Conservation (phyloP, 2,797 vertebrate genomes). For the Sorex maritimensis region DNA sequence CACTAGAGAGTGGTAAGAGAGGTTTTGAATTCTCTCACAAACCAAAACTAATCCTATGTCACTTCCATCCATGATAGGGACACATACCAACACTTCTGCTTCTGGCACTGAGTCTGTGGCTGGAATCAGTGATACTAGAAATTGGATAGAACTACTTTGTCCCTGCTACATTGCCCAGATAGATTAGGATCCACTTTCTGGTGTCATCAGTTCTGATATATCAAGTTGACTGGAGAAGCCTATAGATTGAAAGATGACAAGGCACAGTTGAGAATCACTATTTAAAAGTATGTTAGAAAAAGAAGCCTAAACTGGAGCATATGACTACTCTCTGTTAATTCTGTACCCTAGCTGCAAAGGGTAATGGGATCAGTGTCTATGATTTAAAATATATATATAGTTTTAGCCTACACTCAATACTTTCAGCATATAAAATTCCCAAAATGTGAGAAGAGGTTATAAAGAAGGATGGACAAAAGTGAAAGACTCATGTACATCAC, state of each 20-base stretch:
- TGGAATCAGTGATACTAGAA: neutral
- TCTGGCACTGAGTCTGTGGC: neutral
- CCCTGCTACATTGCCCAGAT: neutral
- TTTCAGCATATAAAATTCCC: neutral
- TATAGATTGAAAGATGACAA: neutral
- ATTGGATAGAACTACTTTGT: neutral
- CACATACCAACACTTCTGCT: neutral
- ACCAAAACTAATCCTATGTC: neutral
- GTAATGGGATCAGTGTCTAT: neutral
- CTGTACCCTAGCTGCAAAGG: conserved; percentile 4
- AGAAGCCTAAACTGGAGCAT: neutral
- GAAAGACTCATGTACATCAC: neutral
- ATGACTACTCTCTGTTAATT: neutral
- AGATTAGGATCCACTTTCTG: neutral
- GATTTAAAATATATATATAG: neutral
- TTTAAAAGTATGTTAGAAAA: neutral
- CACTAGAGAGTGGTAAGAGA: neutral
- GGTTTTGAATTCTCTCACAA: neutral
- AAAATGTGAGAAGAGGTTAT: neutral
- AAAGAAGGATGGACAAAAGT: neutral
- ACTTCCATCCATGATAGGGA: neutral
- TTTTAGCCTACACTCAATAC: neutral
- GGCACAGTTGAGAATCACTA: neutral
- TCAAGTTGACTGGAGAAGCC: neutral
- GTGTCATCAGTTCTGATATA: neutral